A percentile compares a stretch with the other conserved stretches of the same genome.
These are phyloP conservation scores for Dryococelus australis DNA, from an alignment of 2,888 invertebrate species.

Conservation along the genomic window DNA sequence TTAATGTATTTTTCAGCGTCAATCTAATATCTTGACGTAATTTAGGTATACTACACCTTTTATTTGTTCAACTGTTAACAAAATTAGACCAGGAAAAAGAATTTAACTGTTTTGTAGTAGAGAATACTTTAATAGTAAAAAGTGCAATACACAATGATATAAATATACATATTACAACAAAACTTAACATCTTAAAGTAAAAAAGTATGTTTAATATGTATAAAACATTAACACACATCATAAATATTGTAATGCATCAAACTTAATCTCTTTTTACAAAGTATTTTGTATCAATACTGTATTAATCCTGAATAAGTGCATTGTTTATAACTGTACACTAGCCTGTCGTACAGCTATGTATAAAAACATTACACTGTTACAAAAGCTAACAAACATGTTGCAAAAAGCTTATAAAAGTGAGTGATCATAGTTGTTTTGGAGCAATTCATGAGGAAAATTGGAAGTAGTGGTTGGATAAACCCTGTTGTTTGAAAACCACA, in stretches of 20 bases:
- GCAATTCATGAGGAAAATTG: neutral
- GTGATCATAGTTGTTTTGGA: neutral
- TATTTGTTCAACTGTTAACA: too few species aligned
- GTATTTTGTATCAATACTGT: neutral
- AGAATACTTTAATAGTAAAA: neutral
- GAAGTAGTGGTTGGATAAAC: neutral
- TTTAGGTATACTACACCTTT: too few species aligned
- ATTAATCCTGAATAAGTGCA: neutral
- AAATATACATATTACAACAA: neutral
- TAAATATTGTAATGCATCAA: neutral
- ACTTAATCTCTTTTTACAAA: neutral
- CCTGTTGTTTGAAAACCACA: neutral
- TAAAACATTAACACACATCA: slow-evolving; percentile 2
- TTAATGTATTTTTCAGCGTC: too few species aligned
- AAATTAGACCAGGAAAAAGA: neutral
- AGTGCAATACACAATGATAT: neutral
- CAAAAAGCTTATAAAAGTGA: neutral
- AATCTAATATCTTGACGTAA: too few species aligned
- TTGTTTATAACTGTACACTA: neutral
- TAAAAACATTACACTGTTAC: neutral
- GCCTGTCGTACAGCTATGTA: neutral
- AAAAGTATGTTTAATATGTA: neutral
- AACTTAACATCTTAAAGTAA: slow-evolving; percentile 7
- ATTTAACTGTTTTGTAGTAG: neutral
- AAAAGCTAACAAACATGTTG: neutral